These are phyloP conservation scores for Panthera uncia DNA, from an alignment of 2,113 vertebrate species.

Conservation along the genomic window DNA sequence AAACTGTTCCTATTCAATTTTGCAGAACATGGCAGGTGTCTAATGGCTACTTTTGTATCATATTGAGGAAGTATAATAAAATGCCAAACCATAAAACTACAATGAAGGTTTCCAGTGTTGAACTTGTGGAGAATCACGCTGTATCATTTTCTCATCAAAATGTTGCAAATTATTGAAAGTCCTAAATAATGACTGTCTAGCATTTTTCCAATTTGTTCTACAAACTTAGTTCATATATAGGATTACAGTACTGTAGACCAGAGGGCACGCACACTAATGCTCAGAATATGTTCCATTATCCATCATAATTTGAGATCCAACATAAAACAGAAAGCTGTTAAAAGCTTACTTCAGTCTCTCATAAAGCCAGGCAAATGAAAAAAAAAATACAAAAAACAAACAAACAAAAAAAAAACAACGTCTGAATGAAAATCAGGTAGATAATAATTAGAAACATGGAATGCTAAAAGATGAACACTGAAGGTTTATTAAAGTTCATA, in stretches of 20 bases:
- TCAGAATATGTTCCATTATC: slow-evolving; percentile 77
- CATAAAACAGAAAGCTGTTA: slow-evolving; percentile 56
- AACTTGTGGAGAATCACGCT: not conserved
- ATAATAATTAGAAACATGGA: slow-evolving; percentile 13
- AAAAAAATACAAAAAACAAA: slow-evolving; percentile 70
- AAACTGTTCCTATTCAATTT: slow-evolving; percentile 40
- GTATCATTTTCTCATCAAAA: slow-evolving; percentile 54
- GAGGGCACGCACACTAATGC: slow-evolving; percentile 52
- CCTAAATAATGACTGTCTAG: not conserved
- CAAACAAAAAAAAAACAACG: slow-evolving; percentile 52
- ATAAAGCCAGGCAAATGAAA: slow-evolving; percentile 69
- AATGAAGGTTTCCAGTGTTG: not conserved
- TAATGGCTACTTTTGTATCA: slow-evolving; percentile 32
- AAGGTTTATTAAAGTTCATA: not conserved
- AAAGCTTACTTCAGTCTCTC: slow-evolving; percentile 69
- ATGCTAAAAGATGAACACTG: not conserved
- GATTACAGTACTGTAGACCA: not conserved
- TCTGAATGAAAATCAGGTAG: slow-evolving; percentile 73
- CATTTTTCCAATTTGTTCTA: slow-evolving; percentile 26
- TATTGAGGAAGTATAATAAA: slow-evolving; percentile 40
- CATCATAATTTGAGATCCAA: slow-evolving; percentile 75
- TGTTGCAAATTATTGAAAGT: slow-evolving; percentile 38
- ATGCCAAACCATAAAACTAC: not conserved
- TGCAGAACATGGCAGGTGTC: not conserved
- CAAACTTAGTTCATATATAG: not conserved